Base-by-base conservation (phyloP, 1,140 invertebrate genomes). In the Drosophila subobscura region DNA sequence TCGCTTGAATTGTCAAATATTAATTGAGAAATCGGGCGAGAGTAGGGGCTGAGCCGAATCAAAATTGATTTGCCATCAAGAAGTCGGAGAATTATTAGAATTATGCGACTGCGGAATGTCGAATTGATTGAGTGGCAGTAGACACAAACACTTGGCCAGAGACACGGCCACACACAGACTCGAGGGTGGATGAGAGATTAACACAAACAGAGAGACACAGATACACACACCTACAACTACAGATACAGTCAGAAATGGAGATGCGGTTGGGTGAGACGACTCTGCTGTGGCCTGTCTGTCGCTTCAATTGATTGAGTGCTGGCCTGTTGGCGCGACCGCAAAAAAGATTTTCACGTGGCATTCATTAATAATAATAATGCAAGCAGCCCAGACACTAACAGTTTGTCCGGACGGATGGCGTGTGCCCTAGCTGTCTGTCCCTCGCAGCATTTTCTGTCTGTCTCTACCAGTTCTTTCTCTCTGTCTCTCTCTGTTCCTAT, bases 341-440 rank as follows among this genome's bases (percentile, higher is more conserved):
- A 65, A 66, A 66, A 77, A 85, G 81, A 85, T 86, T 86, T 85
- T 86, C 81, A 86, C 80, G 81, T 86, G 81, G 77, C 80, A 80
- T 85, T 85, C 80, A 85, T 85, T 85, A 85, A 86, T 85, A 85
- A 85, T 80, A 86, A 85, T 85, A 85, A 80, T 77, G 73, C 64
- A 71, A 61, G 57, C 63, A 51, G 61, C 29, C 33, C 77, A 78
- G 76, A 64, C 72, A 73, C 72, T 72, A 45, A 55, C 33, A 33
- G 37, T 22, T 16, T 0, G 51, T 57, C 12, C 54, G 16, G 14
- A 27, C 40, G 16, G 37, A 37, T 37, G 33, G 33, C 33, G 7
- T 8, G 29, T 45, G 29, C 12, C 33, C 46, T 14, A 12, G 52
- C 46, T 44, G 58, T 42, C 49, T 65, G 44, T 72, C 45, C 14